Conservation (phyloP, 2,113 vertebrate species). For the Psophia crepitans region DNA sequence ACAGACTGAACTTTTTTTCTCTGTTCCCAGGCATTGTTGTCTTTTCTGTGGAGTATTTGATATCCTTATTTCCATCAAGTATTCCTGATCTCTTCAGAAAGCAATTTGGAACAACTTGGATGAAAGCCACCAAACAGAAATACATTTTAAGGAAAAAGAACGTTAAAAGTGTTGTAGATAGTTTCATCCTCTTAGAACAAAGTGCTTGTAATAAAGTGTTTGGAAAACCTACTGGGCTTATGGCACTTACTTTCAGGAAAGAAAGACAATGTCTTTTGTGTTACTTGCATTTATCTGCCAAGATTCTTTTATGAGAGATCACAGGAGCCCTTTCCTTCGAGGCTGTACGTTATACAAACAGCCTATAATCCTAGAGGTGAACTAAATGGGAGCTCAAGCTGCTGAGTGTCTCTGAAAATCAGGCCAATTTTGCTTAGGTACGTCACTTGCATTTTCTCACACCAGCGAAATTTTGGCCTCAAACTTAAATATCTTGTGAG, state of each 20-base stretch:
- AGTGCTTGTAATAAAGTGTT: neutral
- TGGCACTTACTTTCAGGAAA: neutral
- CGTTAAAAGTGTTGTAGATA: neutral
- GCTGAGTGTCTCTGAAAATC: neutral
- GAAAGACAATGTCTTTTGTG: neutral
- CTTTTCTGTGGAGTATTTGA: neutral
- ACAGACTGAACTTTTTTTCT: neutral
- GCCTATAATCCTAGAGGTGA: neutral
- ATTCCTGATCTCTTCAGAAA: neutral
- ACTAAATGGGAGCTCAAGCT: neutral
- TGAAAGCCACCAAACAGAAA: neutral
- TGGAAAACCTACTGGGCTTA: neutral
- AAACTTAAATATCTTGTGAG: neutral
- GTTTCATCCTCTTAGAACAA: neutral
- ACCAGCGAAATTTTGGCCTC: neutral
- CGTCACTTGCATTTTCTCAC: neutral
- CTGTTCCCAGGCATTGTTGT: neutral
- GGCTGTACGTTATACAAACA: conserved; percentile 6
- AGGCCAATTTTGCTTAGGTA: neutral
- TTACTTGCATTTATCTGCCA: neutral
- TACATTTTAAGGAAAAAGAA: neutral
- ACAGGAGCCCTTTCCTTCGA: neutral
- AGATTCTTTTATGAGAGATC: neutral
- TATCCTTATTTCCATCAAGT: neutral
- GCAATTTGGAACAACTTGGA: neutral